Evolutionary conservation across 2,888 invertebrate species (phyloP), one percentile per base, ranked within the genome.

Genomic region (Papilio gigon): DNA sequence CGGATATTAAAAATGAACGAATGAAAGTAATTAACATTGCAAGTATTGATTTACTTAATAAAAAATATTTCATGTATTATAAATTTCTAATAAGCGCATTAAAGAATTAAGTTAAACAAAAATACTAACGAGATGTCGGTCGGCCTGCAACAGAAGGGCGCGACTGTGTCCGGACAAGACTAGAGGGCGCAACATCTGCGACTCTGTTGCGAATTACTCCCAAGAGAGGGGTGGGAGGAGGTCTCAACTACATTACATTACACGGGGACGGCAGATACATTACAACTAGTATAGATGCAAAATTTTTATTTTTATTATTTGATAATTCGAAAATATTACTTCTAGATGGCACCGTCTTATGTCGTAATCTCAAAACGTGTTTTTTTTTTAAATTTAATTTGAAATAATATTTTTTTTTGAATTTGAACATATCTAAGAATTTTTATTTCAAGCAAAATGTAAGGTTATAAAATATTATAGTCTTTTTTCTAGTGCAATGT

Each of bases 181-280:
- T 82, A 81, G 74, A 77, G 76, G 70, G 73, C 68, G 70, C 73
- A 76, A 80, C 86, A 86, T 85, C 85, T 86, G 85, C 73, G 83
- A 73, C 73, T 27, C 75, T 74, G 75, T 75, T 72, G 75, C 76
- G 72, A 77, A 81, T 79, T 77, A 76, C 78, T 78, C 80, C 77
- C 70, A 73, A 75, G 77, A 79, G 78, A 77, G 58, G 71, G 66
- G 56, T 69, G 71, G 72, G 68, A 63, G 70, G 65, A 25, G 44
- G 67, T 30, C 62, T 66, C 71, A 65, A 70, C 72, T 58, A 17
- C 30, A 30, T 9, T n/a, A 30, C 27, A 56, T 17, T n/a, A n/a
- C n/a, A n/a, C n/a, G n/a, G 27, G 30, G n/a, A 17, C 53, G n/a
- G 25, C 53, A 56, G 30, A 56, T 9, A 27, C n/a, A 56, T 14